These are phyloP conservation scores for Macrotis lagotis DNA, from an alignment of 2,113 vertebrate genomes.

Conservation along the genomic window DNA sequence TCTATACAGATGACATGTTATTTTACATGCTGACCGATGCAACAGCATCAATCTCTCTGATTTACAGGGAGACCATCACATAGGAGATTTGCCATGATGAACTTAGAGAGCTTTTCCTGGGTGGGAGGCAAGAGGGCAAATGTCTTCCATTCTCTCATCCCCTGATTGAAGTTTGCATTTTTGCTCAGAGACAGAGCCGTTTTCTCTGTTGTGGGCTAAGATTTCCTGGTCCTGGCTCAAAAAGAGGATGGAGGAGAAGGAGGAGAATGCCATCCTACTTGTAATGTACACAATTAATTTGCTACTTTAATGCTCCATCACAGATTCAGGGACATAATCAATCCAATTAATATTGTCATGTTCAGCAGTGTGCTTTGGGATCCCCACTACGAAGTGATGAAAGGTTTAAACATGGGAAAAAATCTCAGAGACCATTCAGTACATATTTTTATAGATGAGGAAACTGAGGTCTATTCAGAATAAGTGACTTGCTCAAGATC, in stretches of 20 bases:
- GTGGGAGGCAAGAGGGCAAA: neutral
- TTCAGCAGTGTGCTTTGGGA: constrained; percentile 40
- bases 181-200: neutral
- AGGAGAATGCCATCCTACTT: neutral
- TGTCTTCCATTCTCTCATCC: neutral
- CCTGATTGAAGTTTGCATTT: neutral
- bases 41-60: constrained; percentile 74
- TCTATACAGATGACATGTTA: constrained; percentile 79
- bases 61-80: constrained; percentile 66
- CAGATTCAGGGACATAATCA: neutral
- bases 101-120: neutral
- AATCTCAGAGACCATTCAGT: neutral
- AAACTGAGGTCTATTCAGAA: neutral
- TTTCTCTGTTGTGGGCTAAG: neutral
- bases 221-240: constrained; percentile 31
- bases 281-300: neutral
- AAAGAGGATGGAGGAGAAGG: neutral
- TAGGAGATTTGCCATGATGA: neutral
- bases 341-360: constrained; percentile 2
- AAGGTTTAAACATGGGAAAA: neutral
- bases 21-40: constrained; percentile 83
- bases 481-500: neutral
- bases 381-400: neutral
- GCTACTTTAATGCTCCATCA: neutral
- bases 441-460: neutral